Evolutionary conservation across 2,113 vertebrate genomes (phyloP).

Genomic region (Tupaia chinensis): DNA sequence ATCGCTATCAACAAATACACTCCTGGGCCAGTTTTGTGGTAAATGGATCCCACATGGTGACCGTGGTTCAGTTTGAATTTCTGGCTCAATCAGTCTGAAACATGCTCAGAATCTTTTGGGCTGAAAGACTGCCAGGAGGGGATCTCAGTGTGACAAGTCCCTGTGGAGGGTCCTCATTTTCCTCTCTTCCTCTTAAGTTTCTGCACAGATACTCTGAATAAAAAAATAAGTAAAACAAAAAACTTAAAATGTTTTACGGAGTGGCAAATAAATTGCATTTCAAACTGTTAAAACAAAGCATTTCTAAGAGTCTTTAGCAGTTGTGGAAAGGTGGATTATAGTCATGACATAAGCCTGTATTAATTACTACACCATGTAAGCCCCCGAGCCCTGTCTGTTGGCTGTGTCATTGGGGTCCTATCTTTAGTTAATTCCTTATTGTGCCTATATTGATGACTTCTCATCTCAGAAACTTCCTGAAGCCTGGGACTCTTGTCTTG

Average conservation of each 20-base stretch:
- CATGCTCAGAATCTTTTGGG: too few relatives aligned
- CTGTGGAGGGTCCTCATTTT: too few relatives aligned
- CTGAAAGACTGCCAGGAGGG: too few relatives aligned
- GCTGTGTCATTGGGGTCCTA: background rate
- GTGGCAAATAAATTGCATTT: background rate
- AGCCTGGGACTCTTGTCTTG: background rate
- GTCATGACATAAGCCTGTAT: background rate
- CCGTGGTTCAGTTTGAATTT: too few relatives aligned
- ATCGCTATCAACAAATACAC: background rate
- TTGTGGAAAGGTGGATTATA: background rate
- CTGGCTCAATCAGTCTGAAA: too few relatives aligned
- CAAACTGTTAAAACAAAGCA: background rate
- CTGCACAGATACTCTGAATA: too few relatives aligned
- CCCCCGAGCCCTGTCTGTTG: background rate
- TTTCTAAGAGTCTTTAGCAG: background rate
- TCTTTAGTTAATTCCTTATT: conserved; percentile 1
- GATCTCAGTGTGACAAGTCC: too few relatives aligned
- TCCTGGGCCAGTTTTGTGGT: background rate
- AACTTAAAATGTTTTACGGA: background rate
- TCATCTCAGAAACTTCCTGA: background rate
- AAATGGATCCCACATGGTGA: too few relatives aligned
- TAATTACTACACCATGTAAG: background rate
- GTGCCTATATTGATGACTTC: background rate
- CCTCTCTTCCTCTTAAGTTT: too few relatives aligned
- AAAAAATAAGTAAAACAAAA: too few relatives aligned